Conservation (phyloP, 2,888 invertebrate species). For the Sipha maydis region DNA sequence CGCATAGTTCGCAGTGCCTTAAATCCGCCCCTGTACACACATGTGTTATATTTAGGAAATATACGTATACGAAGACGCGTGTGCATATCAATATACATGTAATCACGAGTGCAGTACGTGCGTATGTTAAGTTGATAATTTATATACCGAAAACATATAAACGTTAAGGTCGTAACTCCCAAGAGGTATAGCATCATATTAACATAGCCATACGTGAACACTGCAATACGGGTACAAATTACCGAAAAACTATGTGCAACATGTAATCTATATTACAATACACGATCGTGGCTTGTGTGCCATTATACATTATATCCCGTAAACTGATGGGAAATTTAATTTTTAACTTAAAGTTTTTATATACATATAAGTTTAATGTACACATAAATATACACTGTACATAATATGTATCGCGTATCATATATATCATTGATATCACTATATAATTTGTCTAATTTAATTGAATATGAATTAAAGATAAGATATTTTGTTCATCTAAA, state of each 20-base stretch:
- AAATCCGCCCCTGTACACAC: too few species aligned
- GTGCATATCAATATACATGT: not conserved
- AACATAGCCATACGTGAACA: not conserved
- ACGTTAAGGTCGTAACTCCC: not conserved
- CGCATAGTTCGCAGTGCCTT: too few species aligned
- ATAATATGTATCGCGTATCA: too few species aligned
- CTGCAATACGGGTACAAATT: conserved; percentile 13
- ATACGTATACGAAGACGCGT: not conserved
- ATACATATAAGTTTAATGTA: not conserved
- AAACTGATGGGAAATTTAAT: not conserved
- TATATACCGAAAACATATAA: conserved; percentile 35
- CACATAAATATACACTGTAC: too few species aligned
- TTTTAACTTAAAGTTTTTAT: not conserved
- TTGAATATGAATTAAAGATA: too few species aligned
- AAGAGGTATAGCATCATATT: not conserved
- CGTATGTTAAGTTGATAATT: not conserved
- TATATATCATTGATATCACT: too few species aligned
- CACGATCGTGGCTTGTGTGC: not conserved
- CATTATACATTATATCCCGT: not conserved
- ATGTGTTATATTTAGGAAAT: not conserved
- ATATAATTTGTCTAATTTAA: too few species aligned
- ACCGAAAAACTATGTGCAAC: conserved; percentile 14
- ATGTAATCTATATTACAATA: not conserved
- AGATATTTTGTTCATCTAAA: too few species aligned
- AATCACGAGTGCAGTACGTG: not conserved